phyloP scores from a whole-genome alignment of 92 coral and sea anemone species.

The Porites cylindrica region DNA sequence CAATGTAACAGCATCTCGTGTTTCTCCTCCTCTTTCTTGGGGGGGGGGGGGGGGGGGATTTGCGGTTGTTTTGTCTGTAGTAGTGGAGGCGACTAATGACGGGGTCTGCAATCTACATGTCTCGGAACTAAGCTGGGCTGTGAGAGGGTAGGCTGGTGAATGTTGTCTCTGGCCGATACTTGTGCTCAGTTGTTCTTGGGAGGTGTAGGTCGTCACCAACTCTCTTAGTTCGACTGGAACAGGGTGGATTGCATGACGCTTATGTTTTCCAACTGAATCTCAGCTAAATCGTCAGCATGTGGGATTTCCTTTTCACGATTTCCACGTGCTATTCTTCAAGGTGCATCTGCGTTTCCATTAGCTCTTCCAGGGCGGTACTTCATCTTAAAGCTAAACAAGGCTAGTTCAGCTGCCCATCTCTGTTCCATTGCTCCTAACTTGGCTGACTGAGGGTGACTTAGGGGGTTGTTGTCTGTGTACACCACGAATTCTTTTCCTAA shows the following conservation, averaged over 20 bases:
- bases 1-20: slow-evolving; percentile 33
- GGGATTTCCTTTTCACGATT: background rate
- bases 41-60: background rate
- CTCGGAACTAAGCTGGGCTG: background rate
- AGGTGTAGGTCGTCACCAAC: background rate
- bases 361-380: slow-evolving; percentile 52
- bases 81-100: background rate
- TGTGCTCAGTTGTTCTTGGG: background rate
- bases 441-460: slow-evolving; percentile 62
- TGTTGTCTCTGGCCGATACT: background rate
- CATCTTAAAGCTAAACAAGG: slow-evolving; percentile 62
- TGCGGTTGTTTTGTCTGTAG: background rate
- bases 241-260: background rate
- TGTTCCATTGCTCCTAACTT: slow-evolving; percentile 72
- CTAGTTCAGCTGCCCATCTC: slow-evolving; percentile 73
- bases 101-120: slow-evolving; percentile 1
- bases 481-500: slow-evolving; percentile 59
- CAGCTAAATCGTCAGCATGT: too few relatives aligned
- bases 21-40: slow-evolving; percentile 5
- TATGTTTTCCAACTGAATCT: background rate
- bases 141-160: background rate
- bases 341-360: slow-evolving; percentile 69
- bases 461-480: slow-evolving; percentile 67
- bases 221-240: background rate
- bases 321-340: slow-evolving; percentile 53